Percentiles rank a stretch among this genome's conserved stretches.
These are phyloP conservation scores for Nestor notabilis DNA, from an alignment of 2,113 vertebrate genomes.

Conservation along the genomic window DNA sequence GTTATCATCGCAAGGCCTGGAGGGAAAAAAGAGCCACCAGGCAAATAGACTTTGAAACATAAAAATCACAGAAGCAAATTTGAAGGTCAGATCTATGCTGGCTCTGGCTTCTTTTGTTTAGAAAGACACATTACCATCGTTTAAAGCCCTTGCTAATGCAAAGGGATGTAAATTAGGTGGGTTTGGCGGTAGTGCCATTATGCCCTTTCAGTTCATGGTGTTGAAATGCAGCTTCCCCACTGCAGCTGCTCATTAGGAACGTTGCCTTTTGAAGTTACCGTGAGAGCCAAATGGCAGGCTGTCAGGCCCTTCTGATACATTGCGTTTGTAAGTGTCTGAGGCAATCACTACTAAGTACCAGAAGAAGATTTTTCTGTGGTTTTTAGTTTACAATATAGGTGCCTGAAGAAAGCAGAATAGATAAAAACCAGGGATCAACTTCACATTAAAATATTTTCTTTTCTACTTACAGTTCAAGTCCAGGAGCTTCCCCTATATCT, in stretches of 20 bases:
- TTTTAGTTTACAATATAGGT: rapidly evolving
- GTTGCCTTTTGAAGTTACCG: slow-evolving; percentile 62
- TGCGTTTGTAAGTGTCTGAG: background rate
- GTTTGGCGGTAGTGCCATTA: slow-evolving; percentile 4
- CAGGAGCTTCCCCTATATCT: rapidly evolving
- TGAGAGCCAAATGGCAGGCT: slow-evolving; percentile 60
- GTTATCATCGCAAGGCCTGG: background rate
- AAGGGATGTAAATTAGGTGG: slow-evolving; percentile 68
- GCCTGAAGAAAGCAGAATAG: background rate
- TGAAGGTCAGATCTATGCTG: slow-evolving; percentile 38
- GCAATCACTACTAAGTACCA: background rate
- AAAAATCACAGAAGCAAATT: background rate
- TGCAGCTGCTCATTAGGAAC: slow-evolving; percentile 72
- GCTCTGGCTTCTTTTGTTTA: slow-evolving; percentile 47
- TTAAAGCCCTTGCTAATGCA: slow-evolving; percentile 37
- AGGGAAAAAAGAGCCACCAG: background rate
- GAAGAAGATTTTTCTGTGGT: rapidly evolving
- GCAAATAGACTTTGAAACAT: background rate
- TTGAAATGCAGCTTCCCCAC: slow-evolving; percentile 59
- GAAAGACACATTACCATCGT: slow-evolving; percentile 27
- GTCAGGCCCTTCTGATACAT: slow-evolving; percentile 3
- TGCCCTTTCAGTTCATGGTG: slow-evolving; percentile 32
- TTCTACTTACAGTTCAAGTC: background rate
- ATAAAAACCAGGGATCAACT: background rate
- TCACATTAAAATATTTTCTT: background rate